Conservation (phyloP, 2,888 invertebrate genomes). For the Ellobium chinense region DNA sequence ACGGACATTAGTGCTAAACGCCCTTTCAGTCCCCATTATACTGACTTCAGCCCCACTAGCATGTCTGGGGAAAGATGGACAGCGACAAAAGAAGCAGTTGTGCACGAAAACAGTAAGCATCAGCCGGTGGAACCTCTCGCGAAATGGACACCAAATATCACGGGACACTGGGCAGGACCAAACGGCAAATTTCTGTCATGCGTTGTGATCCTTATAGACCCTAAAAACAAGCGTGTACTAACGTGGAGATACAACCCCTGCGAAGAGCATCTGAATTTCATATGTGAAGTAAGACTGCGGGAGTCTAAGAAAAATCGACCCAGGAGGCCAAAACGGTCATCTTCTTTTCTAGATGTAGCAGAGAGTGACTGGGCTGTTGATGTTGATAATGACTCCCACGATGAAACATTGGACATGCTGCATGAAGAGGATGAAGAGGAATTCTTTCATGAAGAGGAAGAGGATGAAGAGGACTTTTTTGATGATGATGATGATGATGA, state of each 20-base stretch:
- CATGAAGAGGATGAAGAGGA: no score
- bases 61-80: conserved; percentile 1
- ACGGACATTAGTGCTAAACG: not conserved
- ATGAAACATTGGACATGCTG: not conserved
- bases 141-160: conserved; percentile 8
- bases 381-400: no score
- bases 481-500: not conserved
- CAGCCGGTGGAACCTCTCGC: not conserved
- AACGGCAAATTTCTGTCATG: not conserved
- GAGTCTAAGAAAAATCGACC: no score
- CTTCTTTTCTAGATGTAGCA: no score
- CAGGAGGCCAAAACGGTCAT: no score
- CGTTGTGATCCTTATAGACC: not conserved
- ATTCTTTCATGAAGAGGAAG: no score
- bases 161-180: not conserved
- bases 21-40: not conserved
- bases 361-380: no score
- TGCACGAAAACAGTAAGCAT: no score
- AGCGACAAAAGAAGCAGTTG: not conserved
- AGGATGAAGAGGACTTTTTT: no score
- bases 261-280: not conserved
- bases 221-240: not conserved
- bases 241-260: conserved; percentile 7
- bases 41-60: not conserved
- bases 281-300: conserved; percentile 17